phyloP scores from a whole-genome alignment of 2,888 invertebrate species.

The Taphrorychus bicolor region DNA sequence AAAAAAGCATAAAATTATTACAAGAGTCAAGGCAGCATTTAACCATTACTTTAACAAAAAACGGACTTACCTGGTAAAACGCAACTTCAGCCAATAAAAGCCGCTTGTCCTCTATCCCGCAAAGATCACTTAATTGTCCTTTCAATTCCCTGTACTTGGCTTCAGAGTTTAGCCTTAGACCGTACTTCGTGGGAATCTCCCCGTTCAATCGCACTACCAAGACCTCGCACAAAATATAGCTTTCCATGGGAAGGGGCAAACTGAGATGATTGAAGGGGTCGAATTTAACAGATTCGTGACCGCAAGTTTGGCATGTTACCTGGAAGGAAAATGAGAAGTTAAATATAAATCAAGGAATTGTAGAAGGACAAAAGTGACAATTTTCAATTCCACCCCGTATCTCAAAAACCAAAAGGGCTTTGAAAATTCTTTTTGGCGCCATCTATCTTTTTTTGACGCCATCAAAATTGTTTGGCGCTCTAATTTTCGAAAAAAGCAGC shows the following conservation, averaged over 20 bases:
- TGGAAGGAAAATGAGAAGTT: too few relatives aligned
- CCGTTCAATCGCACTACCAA: slow-evolving; percentile 81
- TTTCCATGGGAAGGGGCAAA: slow-evolving; percentile 90
- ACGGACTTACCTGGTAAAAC: slow-evolving; percentile 64
- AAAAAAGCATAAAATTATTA: too few relatives aligned
- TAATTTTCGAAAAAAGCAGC: too few relatives aligned
- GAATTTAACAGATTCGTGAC: slow-evolving; percentile 84
- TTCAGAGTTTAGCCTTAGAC: slow-evolving; percentile 82
- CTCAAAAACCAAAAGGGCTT: too few relatives aligned
- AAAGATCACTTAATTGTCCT: slow-evolving; percentile 70
- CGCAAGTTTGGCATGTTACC: slow-evolving; percentile 82
- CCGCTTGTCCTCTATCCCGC: slow-evolving; percentile 67
- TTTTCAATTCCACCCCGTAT: too few relatives aligned
- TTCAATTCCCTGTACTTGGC: slow-evolving; percentile 81
- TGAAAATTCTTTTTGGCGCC: too few relatives aligned
- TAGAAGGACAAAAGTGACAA: neutral
- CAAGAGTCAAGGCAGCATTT: too few relatives aligned
- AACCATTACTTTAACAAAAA: too few relatives aligned
- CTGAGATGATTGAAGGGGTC: slow-evolving; percentile 91
- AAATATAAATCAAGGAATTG: neutral
- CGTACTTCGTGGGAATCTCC: slow-evolving; percentile 83
- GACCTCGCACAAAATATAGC: slow-evolving; percentile 78
- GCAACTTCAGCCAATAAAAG: slow-evolving; percentile 76
- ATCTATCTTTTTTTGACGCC: too few relatives aligned
- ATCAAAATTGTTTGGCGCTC: too few relatives aligned